A percentile compares a stretch with the other conserved stretches of the same genome.
phyloP scores from a whole-genome alignment of 2,888 invertebrate genomes.

The Pilophorus perplexus region DNA sequence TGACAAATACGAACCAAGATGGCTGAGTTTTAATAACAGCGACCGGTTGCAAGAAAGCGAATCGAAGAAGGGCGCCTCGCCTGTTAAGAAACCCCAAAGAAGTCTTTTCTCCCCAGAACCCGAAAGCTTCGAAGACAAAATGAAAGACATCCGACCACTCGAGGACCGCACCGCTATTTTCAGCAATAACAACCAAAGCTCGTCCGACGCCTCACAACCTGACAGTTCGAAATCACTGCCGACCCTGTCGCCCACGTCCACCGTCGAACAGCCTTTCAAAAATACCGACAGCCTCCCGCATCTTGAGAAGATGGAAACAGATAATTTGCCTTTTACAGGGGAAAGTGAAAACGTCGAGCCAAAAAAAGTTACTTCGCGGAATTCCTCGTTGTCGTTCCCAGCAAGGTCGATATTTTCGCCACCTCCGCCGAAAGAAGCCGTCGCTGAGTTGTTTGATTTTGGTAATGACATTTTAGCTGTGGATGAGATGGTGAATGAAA shows the following conservation, averaged over 20 bases:
- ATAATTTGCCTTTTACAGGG: slow-evolving; percentile 31
- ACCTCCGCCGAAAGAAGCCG: slow-evolving; percentile 59
- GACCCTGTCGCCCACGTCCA: slow-evolving; percentile 39
- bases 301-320: slow-evolving; percentile 42
- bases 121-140: slow-evolving; percentile 35
- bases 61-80: slow-evolving; percentile 28
- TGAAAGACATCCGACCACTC: slow-evolving; percentile 27
- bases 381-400: slow-evolving; percentile 48
- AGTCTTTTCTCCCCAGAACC: slow-evolving; percentile 45
- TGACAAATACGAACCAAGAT: slow-evolving; percentile 28
- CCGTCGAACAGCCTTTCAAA: slow-evolving; percentile 35
- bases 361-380: slow-evolving; percentile 49
- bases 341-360: slow-evolving; percentile 46
- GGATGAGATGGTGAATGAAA: slow-evolving; percentile 62
- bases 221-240: slow-evolving; percentile 41
- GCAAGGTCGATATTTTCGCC: slow-evolving; percentile 69
- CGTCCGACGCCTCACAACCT: slow-evolving; percentile 4
- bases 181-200: slow-evolving; percentile 25
- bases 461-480: slow-evolving; percentile 61
- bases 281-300: slow-evolving; percentile 40
- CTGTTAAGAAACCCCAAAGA: slow-evolving; percentile 29
- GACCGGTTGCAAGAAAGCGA: slow-evolving; percentile 27
- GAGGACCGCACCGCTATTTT: slow-evolving; percentile 21
- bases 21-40: slow-evolving; percentile 33
- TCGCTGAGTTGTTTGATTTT: slow-evolving; percentile 63